Evolutionary conservation across 2,797 vertebrate species (phyloP), one percentile per base, ranked within the genome.

Genomic region (Sebastolobus alascanus): DNA sequence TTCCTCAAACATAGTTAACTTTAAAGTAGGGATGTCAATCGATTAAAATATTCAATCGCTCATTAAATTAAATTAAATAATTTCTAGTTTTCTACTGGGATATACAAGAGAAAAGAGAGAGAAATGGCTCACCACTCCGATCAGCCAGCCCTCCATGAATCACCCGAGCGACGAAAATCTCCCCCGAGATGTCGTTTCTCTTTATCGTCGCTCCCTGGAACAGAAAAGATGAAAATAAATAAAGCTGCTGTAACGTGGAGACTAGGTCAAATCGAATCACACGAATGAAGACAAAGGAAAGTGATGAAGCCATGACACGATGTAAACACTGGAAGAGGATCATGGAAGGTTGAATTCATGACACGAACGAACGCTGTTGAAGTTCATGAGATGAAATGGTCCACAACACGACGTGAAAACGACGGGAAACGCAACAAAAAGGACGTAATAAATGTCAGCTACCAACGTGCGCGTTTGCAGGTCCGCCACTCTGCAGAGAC

Each of bases 191-290:
- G 71, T 98, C 97, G 0, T 99, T 97, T 84, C 97, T 96, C 86
- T 98, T 98, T 91, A 99, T 99, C 4, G 99, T 99, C 1, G 98
- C 99, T 89, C 99, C 99, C 99, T 99, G 63, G 69, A 75, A 84
- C 20, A 72, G 50, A 86, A 38, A 65, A 40, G 38, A 50, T 11
- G 22, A 43, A 33, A n/a, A 27, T 43, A 1, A 73, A 69, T 64
- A 5, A 52, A 71, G 14, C 38, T 31, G 29, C n/a, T 54, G 38
- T 4, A 1, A 16, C 8, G 18, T 10, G 8, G n/a, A 35, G 16
- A 46, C 43, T 0, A 2, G 1, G 3, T 12, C 43, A 6, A 27
- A 40, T 13, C 1, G 2, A 61, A 55, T 4, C 31, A 46, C 10
- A 29, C 6, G 4, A 35, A 54, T 14, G 37, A 25, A 40, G 16